Evolutionary conservation across 2,888 invertebrate species (phyloP).

Genomic region (Ornithoptera alexandrae): DNA sequence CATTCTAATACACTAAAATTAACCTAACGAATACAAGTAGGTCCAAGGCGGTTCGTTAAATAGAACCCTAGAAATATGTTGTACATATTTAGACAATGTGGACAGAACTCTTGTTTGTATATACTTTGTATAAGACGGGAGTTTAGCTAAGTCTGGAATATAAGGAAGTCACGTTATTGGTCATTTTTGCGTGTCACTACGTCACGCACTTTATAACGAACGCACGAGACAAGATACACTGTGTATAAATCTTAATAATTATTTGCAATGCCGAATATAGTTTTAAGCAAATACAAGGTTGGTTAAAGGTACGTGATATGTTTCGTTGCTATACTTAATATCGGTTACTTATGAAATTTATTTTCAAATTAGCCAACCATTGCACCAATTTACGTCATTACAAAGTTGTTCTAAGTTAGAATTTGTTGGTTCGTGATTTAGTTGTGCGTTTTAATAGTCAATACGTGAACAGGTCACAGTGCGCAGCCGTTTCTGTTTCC

Average conservation of each 20-base stretch:
- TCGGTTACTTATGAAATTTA: constrained; percentile 36
- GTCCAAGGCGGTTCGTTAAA: neutral
- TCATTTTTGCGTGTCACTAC: constrained; percentile 11
- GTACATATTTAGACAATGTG: constrained; percentile 20
- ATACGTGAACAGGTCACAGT: constrained; percentile 74
- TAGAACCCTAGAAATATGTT: constrained; percentile 15
- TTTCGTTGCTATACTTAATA: constrained; percentile 47
- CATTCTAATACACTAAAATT: neutral
- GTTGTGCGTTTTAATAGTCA: constrained; percentile 27
- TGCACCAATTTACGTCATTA: constrained; percentile 39
- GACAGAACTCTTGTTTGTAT: constrained; percentile 22
- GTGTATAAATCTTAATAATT: constrained; percentile 13
- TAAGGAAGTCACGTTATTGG: constrained; percentile 19
- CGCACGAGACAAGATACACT: constrained; percentile 18
- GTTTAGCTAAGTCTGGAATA: constrained; percentile 8
- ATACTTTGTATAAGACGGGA: constrained; percentile 23
- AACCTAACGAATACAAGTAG: constrained; percentile 10
- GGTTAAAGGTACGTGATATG: constrained; percentile 53
- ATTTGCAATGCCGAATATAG: constrained; percentile 18
- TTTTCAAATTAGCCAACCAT: constrained; percentile 50
- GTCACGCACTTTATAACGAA: constrained; percentile 27
- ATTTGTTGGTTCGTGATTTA: constrained; percentile 11
- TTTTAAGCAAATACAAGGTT: constrained; percentile 21
- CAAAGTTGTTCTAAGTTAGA: neutral
- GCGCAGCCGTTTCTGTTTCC: constrained; percentile 89